Evolutionary conservation across 2,113 vertebrate species (phyloP), one percentile per base, ranked within the genome.

Genomic region (Catharus bicknelli): DNA sequence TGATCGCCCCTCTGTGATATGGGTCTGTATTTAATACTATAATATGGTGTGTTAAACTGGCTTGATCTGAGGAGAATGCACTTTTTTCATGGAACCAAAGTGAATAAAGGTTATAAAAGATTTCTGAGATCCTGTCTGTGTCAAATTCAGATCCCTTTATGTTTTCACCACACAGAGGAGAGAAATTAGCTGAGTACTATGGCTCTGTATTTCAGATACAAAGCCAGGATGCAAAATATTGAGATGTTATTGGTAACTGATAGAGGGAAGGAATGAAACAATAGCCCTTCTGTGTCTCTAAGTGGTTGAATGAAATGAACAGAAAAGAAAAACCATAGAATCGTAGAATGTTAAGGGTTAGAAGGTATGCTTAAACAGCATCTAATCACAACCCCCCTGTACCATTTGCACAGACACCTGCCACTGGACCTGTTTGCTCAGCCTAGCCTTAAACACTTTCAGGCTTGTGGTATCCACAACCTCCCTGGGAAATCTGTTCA

Each of bases 361-460:
- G 23, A 66, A 42, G 19, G 10, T 2, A 30, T 50, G 3, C 30
- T 50, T 42, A 79, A 72, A 32, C 1, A 64, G 10, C 42, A 36
- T 18, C 21, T 50, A 72, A 25, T 42, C 25, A 11, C 13, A 72
- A 26, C 2, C 2, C 4, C 5, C 7, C 6, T 0, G 0, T 43
- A n/a, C 7, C 9, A 36, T 7, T 34, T 7, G 11, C 16, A 36
- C 9, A 30, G 9, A 57, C 17, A 22, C 3, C 2, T 30, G 11
- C 26, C 25, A 32, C 11, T 48, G 26, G 11, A 42, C 11, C 9
- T 55, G 11, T 54, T 70, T 48, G 29, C 16, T 70, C 13, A 48
- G 16, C 7, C 23, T 34, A 25, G 16, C 16, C 19, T 79, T 42
- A 25, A 48, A 55, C 4, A 30, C 2, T 70, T 62, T 36, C 25